Base-by-base conservation (phyloP, 2,113 vertebrate species). In the Hydrolagus affinis region DNA sequence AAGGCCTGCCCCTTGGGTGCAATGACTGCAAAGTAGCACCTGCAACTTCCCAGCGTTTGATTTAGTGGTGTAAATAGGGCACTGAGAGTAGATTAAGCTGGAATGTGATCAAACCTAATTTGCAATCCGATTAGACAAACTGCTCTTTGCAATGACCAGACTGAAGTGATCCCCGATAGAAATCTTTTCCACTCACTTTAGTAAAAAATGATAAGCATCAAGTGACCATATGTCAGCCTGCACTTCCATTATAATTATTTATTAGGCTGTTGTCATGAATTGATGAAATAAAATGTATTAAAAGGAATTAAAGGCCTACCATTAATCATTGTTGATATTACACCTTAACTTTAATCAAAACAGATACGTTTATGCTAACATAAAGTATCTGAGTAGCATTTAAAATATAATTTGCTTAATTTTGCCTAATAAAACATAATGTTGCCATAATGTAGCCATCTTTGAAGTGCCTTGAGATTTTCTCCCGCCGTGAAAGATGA, bases 41-140 rank as follows among this genome's bases (percentile, higher is more conserved):
- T 93, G 94, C 95, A 95, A 95, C 94, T 93, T 94, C 92, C 89
- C 86, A 32, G 89, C 86, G 90, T 94, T 94, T 97, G 96, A 97
- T 97, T 98, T 97, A 97, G 94, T 94, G 94, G 92, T 69, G 90
- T 93, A 93, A 95, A 95, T 93, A 93, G 93, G 91, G 91, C 95
- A 96, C 92, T 93, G 92, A 94, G 94, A 94, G 95, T 95, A 95
- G 96, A 97, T 98, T 96, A 96, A 92, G 90, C 95, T 93, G 95
- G 95, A 96, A 96, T 95, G 93, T 95, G 96, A 97, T 98, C 96
- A 97, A 96, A 98, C 95, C 96, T 95, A 96, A 98, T 98, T 97
- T 97, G 95, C 96, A 95, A 95, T 95, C 95, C 94, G 95, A 97
- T 97, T 97, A 97, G 95, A 96, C 94, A 94, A 95, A 95, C 94